Evolutionary conservation across 64 coral and sea anemone genomes (phyloP).

Genomic region (Montipora cactus): DNA sequence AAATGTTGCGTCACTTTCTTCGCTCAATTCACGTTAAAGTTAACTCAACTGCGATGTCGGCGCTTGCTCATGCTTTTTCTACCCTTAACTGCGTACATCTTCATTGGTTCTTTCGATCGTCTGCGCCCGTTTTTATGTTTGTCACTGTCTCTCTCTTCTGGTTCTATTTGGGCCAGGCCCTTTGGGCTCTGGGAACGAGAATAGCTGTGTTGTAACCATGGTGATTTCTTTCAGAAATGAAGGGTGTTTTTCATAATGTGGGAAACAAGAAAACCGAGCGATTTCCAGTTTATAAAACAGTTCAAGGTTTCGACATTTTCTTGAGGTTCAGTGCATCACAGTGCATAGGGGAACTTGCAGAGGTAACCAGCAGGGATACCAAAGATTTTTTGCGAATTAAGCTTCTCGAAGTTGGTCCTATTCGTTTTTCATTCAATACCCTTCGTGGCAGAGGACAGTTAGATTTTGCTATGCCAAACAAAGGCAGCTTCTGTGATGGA

Average conservation of each 20-base stretch:
- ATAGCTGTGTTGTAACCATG: background rate
- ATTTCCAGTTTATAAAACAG: constrained; percentile 49
- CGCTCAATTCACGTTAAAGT: too few species aligned
- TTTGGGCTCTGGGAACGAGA: too few species aligned
- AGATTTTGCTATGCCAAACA: constrained; percentile 2
- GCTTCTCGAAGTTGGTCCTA: constrained; percentile 33
- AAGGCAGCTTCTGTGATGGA: constrained; percentile 56
- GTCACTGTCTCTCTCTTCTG: too few species aligned
- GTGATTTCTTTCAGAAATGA: constrained; percentile 18
- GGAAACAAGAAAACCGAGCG: background rate
- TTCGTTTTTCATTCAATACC: constrained; percentile 56
- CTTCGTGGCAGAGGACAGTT: constrained; percentile 30
- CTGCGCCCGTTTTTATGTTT: too few species aligned
- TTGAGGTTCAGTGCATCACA: constrained; percentile 40
- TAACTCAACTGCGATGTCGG: too few species aligned
- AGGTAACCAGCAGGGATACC: constrained; percentile 50
- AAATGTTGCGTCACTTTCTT: too few species aligned
- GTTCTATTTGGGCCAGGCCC: too few species aligned
- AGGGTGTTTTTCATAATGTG: constrained; percentile 35
- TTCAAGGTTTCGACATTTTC: constrained; percentile 23
- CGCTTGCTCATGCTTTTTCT: too few species aligned
- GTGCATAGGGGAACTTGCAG: constrained; percentile 49
- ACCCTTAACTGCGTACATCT: too few species aligned
- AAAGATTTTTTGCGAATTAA: constrained; percentile 51
- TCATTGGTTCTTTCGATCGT: too few species aligned